Conservation (phyloP, 2,888 invertebrate genomes). For the Drosophila ezoana region DNA sequence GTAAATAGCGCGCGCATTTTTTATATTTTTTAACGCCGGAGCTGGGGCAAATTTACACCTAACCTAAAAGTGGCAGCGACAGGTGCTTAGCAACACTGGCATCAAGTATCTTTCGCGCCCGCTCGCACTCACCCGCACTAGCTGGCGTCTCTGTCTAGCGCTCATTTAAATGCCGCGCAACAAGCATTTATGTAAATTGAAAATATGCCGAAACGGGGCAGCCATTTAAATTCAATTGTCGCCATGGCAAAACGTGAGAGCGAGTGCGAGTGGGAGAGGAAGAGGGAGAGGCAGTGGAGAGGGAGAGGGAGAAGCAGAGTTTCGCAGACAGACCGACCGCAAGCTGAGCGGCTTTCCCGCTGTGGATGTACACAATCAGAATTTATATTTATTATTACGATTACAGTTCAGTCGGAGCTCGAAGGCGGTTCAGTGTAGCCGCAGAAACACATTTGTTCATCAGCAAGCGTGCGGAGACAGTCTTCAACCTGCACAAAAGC, state of each 20-base stretch:
- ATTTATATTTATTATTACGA: slow-evolving; percentile 69
- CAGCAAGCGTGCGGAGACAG: slow-evolving; percentile 46
- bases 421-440: slow-evolving; percentile 49
- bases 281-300: neutral
- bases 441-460: slow-evolving; percentile 40
- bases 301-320: too few species aligned
- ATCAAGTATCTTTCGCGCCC: neutral
- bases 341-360: slow-evolving; percentile 10
- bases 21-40: slow-evolving; percentile 30
- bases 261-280: neutral
- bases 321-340: neutral
- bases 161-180: slow-evolving; percentile 69
- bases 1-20: slow-evolving; percentile 51
- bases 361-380: slow-evolving; percentile 52
- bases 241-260: slow-evolving; percentile 44
- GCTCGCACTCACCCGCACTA: neutral
- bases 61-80: slow-evolving; percentile 43
- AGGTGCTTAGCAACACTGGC: slow-evolving; percentile 53
- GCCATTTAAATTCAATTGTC: slow-evolving; percentile 80
- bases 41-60: slow-evolving; percentile 60
- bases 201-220: slow-evolving; percentile 67
- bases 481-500: slow-evolving; percentile 23
- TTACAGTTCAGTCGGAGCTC: slow-evolving; percentile 60
- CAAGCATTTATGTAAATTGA: slow-evolving; percentile 80
- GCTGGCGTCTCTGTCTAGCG: slow-evolving; percentile 27